Percentiles rank a stretch among this genome's conserved stretches.
Conservation (phyloP, 2,797 vertebrate genomes). For the Decapterus maruadsi region DNA sequence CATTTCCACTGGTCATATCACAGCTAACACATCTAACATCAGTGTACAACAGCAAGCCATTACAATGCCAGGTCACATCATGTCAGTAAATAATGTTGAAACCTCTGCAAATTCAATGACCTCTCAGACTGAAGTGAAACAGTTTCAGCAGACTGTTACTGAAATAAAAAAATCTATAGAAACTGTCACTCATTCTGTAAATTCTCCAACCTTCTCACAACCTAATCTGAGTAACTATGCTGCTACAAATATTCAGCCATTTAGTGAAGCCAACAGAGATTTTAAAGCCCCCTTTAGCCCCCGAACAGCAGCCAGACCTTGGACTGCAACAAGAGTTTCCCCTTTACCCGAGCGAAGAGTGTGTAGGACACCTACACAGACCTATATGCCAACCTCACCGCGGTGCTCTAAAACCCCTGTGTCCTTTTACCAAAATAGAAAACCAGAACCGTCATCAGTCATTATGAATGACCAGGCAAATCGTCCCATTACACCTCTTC, state of each 20-base stretch:
- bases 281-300: conserved; percentile 38
- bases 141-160: conserved; percentile 16
- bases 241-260: conserved; percentile 20
- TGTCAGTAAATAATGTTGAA: conserved; percentile 18
- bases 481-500: conserved; percentile 10
- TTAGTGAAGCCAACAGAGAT: conserved; percentile 34
- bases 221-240: conserved; percentile 6
- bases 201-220: conserved; percentile 11
- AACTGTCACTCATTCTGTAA: conserved; percentile 34
- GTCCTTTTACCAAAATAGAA: conserved; percentile 33
- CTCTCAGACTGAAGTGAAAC: conserved; percentile 28
- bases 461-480: conserved; percentile 27
- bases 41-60: conserved; percentile 39
- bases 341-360: conserved; percentile 51
- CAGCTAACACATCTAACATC: conserved; percentile 13
- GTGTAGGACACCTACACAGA: conserved; percentile 29
- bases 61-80: conserved; percentile 24
- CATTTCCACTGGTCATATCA: conserved; percentile 5
- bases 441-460: conserved; percentile 35
- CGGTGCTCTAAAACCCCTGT: conserved; percentile 37
- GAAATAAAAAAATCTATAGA: conserved; percentile 39
- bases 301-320: conserved; percentile 37
- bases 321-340: conserved; percentile 46
- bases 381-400: conserved; percentile 37
- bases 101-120: background rate